These are phyloP conservation scores for Lysiphlebus fabarum DNA, from an alignment of 1,140 invertebrate species.

Conservation along the genomic window DNA sequence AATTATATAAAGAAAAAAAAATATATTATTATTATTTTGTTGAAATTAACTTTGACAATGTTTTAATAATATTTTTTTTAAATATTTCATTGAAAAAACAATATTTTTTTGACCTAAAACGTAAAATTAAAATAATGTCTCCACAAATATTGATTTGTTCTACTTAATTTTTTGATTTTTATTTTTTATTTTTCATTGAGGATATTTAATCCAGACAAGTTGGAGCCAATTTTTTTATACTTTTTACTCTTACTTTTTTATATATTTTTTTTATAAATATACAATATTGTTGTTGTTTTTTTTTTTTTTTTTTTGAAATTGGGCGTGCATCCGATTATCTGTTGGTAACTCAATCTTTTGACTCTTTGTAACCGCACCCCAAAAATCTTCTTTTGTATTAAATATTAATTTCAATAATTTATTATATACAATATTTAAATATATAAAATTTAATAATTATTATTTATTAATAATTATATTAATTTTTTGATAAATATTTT, in stretches of 20 bases:
- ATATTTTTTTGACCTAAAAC: too few species aligned
- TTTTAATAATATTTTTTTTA: too few species aligned
- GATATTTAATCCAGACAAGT: neutral
- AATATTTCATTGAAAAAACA: too few species aligned
- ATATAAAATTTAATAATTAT: too few species aligned
- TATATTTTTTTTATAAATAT: neutral
- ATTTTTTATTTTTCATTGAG: neutral
- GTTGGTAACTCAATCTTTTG: slow-evolving; percentile 46
- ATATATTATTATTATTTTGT: too few species aligned
- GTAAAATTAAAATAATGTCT: too few species aligned
- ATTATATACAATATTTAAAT: too few species aligned
- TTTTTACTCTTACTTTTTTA: neutral
- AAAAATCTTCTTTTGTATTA: slow-evolving; percentile 6
- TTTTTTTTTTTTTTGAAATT: slow-evolving; percentile 36
- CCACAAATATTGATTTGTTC: neutral
- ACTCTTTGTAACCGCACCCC: slow-evolving; percentile 26
- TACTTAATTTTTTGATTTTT: neutral
- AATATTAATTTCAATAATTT: too few species aligned
- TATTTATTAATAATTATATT: too few species aligned
- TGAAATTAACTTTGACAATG: too few species aligned
- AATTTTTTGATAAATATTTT: too few species aligned
- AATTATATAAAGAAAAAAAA: too few species aligned
- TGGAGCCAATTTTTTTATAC: neutral
- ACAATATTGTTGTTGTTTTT: slow-evolving; percentile 33
- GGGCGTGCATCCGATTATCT: slow-evolving; percentile 48